Evolutionary conservation across 2,888 invertebrate species (phyloP), one percentile per base, ranked within the genome.

Genomic region (Lepidonotus clava): DNA sequence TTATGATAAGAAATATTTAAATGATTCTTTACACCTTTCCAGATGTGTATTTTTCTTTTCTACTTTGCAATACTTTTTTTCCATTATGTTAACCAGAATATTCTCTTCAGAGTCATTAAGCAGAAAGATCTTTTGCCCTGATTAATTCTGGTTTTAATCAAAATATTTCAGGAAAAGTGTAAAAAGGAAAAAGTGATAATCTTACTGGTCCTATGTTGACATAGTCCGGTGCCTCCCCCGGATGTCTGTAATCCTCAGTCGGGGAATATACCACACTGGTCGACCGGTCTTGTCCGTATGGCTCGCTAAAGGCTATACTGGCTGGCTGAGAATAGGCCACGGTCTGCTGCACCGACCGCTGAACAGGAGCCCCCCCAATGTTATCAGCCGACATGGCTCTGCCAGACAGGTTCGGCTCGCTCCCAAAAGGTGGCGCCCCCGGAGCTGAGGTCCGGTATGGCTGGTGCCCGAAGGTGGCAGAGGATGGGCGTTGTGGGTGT

Each of bases 201-300:
- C 80, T 80, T 80, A 80, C 80, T 14, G 80, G 80, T 0, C 80
- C 80, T 24, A 80, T 80, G 28, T 80, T 80, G 46, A 80, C 80
- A 28, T 80, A 80, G 24, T 80, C 80, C 1, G 80, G 80, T 24
- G 38, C 8, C 18, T 18, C 46, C 8, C 18, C 8, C 8, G 46
- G 46, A 8, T 46, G 8, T 11, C 46, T 46, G 46, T 46, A 46
- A 11, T 11, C 36, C 38, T 71, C 71, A 4, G 36, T 71, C 21
- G 71, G 34, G 4, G 71, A 71, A n/a, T 71, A 71, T 14, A 71
- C 71, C 14, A 34, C n/a, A 18, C 46, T 80, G 28, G 80, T 80
- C 8, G 80, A 41, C 46, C 34, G 1, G 41, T 80, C 51, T 24
- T 28, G 80, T 46, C 46, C 80, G 46, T 80, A 80, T 6, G 80